Evolutionary conservation across 2,113 vertebrate species (phyloP).

Genomic region (Takifugu bimaculatus): DNA sequence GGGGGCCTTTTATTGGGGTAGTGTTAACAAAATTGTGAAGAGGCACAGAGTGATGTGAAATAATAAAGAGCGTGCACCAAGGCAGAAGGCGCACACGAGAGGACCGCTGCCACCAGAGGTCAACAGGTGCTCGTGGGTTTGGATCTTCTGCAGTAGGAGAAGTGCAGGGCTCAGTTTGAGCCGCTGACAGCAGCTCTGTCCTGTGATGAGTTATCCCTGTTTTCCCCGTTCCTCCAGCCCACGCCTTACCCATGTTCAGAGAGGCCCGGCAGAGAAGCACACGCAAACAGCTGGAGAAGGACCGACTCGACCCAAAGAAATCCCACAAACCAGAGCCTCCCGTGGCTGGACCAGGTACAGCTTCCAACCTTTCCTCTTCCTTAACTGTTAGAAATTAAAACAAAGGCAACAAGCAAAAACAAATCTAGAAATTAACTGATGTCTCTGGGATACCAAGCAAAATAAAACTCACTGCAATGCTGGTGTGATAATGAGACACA

Average conservation of each 20-base stretch:
- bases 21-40: conserved; percentile 63
- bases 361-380: not conserved
- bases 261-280: conserved; percentile 95
- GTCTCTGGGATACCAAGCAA: not conserved
- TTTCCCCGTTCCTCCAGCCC: conserved; percentile 76
- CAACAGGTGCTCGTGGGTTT: conserved; percentile 29
- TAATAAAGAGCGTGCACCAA: conserved; percentile 47
- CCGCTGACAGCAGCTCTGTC: conserved; percentile 7
- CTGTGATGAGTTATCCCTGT: conserved; percentile 44
- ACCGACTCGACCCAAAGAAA: conserved; percentile 89
- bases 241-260: conserved; percentile 97
- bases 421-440: not conserved
- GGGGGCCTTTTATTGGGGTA: conserved; percentile 61
- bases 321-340: conserved; percentile 97
- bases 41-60: conserved; percentile 25
- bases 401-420: not conserved
- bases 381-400: not conserved
- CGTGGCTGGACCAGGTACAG: conserved; percentile 91
- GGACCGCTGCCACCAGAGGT: conserved; percentile 14
- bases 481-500: not conserved
- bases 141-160: conserved; percentile 1
- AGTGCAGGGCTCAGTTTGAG: not conserved
- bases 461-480: not conserved
- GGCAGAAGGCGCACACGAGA: conserved; percentile 36
- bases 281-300: conserved; percentile 95